These are phyloP conservation scores for Laothoe populi DNA, from an alignment of 2,888 invertebrate species.

Conservation along the genomic window DNA sequence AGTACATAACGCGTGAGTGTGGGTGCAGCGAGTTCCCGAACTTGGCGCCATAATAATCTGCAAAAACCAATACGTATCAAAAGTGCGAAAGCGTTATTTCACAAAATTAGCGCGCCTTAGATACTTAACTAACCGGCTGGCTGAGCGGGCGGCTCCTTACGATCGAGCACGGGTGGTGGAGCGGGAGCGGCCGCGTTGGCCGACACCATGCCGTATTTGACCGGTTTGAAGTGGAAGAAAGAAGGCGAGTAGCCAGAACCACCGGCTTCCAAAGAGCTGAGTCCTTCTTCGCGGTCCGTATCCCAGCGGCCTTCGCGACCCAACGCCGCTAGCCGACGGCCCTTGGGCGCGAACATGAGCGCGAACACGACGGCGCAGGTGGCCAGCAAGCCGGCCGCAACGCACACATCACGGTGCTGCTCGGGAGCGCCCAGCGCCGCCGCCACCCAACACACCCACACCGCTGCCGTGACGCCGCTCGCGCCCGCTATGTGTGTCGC, in stretches of 20 bases:
- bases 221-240: constrained; percentile 96
- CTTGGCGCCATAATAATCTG: constrained; percentile 78
- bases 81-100: constrained; percentile 74
- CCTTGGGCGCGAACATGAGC: constrained; percentile 97
- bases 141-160: constrained; percentile 83
- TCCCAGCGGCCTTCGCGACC: constrained; percentile 94
- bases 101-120: constrained; percentile 78
- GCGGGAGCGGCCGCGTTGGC: constrained; percentile 69
- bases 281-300: constrained; percentile 92
- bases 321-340: constrained; percentile 95
- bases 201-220: constrained; percentile 90
- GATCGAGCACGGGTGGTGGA: constrained; percentile 77
- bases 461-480: constrained; percentile 93
- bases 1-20: constrained; percentile 78
- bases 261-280: constrained; percentile 90
- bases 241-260: constrained; percentile 95
- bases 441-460: constrained; percentile 94
- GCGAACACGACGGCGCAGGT: constrained; percentile 94
- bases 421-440: constrained; percentile 92
- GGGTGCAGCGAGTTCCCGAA: constrained; percentile 74
- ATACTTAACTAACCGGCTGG: constrained; percentile 85
- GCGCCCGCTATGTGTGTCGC: constrained; percentile 96
- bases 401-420: constrained; percentile 93
- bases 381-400: constrained; percentile 94
- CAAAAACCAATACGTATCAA: constrained; percentile 66